Base-by-base conservation (phyloP, 2,888 invertebrate species). In the Seira musarum region DNA sequence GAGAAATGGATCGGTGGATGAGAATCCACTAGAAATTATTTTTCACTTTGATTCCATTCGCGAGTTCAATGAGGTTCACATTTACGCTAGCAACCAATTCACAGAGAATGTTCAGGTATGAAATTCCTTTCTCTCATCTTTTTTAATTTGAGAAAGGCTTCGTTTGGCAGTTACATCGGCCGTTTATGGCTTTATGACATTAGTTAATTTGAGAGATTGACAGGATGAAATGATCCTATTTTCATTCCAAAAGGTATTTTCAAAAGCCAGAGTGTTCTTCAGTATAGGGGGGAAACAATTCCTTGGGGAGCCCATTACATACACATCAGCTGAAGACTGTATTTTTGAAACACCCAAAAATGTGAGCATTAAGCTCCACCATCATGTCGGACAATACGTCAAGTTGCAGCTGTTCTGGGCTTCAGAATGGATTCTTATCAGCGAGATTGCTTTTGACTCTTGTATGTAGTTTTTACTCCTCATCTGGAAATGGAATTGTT, bases 41-140 rank as follows among this genome's bases (percentile, higher is more conserved):
- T 94, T 94, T 90, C 95, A 96, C 89, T 97, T 97, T 89, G 96
- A 96, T 88, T 92, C 92, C 88, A 93, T 96, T 78, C 91, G 96
- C 19, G 96, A 96, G 89, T 97, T 97, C 90, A 93, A 93, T 64
- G 92, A 93, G 0, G 93, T 96, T 25, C 93, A 94, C 88, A 91
- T 97, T 75, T 94, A 92, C 90, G 93, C 93, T 89, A 96, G 95
- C 90, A 97, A 97, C 89, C 93, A 94, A 89, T 95, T 94, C 90
- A 93, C 93, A 88, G 93, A 94, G 87, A 95, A 95, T 87, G 94
- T 96, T 0, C 93, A 93, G 92, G 94, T 94, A 86, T 89, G 90
- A 69, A 35, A 19, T 22, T 17, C n/a, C n/a, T n/a, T n/a, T n/a
- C n/a, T n/a, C n/a, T n/a, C n/a, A n/a, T n/a, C n/a, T n/a, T n/a